A percentile compares a stretch with the other conserved stretches of the same genome.
phyloP scores from a whole-genome alignment of 2,888 invertebrate species.

The Encarsia formosa region DNA sequence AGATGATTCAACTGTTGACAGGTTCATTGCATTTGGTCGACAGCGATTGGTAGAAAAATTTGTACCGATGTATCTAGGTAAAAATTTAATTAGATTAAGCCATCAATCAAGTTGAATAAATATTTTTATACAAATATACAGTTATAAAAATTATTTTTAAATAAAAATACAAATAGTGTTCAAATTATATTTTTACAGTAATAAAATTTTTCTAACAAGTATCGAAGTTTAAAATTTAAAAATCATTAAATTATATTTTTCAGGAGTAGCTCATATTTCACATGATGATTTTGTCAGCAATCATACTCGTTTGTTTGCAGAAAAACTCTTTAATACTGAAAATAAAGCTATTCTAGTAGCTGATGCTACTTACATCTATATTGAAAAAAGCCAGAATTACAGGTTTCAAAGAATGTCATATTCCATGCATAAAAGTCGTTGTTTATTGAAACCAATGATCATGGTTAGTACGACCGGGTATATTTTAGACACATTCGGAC shows the following conservation, averaged over 20 bases:
- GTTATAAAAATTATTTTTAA: not conserved
- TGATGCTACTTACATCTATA: slow-evolving; percentile 5
- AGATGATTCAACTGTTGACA: not conserved
- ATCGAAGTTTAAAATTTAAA: too few relatives aligned
- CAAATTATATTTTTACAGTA: not conserved
- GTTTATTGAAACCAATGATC: slow-evolving; percentile 8
- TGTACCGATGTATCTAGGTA: not conserved
- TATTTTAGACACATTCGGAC: slow-evolving; percentile 9
- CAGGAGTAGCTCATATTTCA: too few relatives aligned
- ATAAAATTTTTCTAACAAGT: too few relatives aligned
- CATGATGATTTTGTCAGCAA: too few relatives aligned
- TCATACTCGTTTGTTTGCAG: too few relatives aligned
- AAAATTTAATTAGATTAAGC: not conserved
- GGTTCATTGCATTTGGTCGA: not conserved
- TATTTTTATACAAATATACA: not conserved
- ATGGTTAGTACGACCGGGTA: slow-evolving; percentile 10
- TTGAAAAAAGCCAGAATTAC: slow-evolving; percentile 12
- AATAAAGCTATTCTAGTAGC: not conserved
- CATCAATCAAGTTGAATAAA: too few relatives aligned
- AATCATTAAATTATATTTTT: too few relatives aligned
- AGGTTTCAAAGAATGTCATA: slow-evolving; percentile 1
- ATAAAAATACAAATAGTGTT: not conserved
- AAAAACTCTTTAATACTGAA: not conserved
- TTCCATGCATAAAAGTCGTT: slow-evolving; percentile 4
- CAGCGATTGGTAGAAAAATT: not conserved